phyloP scores from a whole-genome alignment of 2,113 vertebrate species.

The Grus americana region DNA sequence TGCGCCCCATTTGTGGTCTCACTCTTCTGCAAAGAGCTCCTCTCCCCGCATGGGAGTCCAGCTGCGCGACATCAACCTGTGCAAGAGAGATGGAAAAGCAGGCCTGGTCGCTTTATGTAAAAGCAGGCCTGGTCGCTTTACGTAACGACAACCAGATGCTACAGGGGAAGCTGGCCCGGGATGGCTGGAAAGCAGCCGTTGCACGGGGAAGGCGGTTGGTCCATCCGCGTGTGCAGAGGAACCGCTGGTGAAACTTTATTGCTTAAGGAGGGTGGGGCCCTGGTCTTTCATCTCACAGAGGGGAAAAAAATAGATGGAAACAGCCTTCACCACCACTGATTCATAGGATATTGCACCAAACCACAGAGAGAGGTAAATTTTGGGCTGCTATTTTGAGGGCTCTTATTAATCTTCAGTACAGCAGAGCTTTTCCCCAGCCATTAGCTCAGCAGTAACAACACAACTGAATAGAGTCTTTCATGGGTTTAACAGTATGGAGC shows the following conservation, averaged over 20 bases:
- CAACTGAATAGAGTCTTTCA: neutral
- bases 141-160: neutral
- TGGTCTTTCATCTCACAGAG: neutral
- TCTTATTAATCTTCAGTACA: neutral
- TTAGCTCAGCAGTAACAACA: neutral
- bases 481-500: neutral
- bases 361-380: neutral
- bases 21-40: neutral
- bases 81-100: neutral
- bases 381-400: neutral
- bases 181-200: neutral
- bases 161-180: neutral
- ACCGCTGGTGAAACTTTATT: neutral
- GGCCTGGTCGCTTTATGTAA: neutral
- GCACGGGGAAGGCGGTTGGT: rapidly evolving
- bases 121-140: neutral
- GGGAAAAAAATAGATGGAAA: neutral
- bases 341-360: neutral
- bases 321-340: neutral
- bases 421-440: neutral
- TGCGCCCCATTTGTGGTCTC: neutral
- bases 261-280: neutral
- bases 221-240: neutral
- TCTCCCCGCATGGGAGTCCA: neutral
- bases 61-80: neutral